Base-by-base conservation (phyloP, 2,797 vertebrate genomes). In the Enteromius afrohamiltoni region DNA sequence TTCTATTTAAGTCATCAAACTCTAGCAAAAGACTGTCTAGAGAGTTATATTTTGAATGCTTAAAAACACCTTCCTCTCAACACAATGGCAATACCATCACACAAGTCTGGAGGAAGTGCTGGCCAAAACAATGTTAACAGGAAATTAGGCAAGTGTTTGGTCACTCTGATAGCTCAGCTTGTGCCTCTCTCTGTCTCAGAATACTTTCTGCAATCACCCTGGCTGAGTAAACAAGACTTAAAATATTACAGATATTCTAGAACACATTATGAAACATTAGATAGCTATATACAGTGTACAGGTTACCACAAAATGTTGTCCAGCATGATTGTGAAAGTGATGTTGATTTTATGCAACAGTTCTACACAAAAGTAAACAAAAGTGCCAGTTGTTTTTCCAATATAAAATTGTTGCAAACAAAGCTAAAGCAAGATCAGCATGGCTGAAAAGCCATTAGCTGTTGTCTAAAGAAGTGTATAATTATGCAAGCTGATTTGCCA, bases 111-210 rank as follows among this genome's bases (percentile, higher is more conserved):
- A 88, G 86, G 88, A 88, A 87, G 84, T 73, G 19, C 37, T 80
- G 86, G 77, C 79, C 84, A 86, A 87, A 88, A 87, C 88, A 88
- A 87, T 86, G 84, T 88, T 83, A 87, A 84, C 88, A 88, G 88
- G 88, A 88, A 87, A 84, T 85, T 86, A 81, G 84, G 73, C 78
- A 83, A 83, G 77, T 80, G 85, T 79, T 88, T 88, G 88, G 77
- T 64, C 60, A 84, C 77, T 77, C 88, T 85, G 86, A 87, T 84
- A 85, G 85, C 79, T 80, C 65, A 77, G 60, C 51, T 75, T 86
- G 76, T 42, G 75, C 65, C 82, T 82, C 58, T 86, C 47, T 83
- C 68, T 45, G 80, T 83, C 83, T 86, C 64, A 73, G 68, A 86
- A 79, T 47, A 67, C 40, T 70, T 67, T 67, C 29, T 58, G 45